These are phyloP conservation scores for Astyanax mexicanus DNA, from an alignment of 2,797 vertebrate species.

Conservation along the genomic window DNA sequence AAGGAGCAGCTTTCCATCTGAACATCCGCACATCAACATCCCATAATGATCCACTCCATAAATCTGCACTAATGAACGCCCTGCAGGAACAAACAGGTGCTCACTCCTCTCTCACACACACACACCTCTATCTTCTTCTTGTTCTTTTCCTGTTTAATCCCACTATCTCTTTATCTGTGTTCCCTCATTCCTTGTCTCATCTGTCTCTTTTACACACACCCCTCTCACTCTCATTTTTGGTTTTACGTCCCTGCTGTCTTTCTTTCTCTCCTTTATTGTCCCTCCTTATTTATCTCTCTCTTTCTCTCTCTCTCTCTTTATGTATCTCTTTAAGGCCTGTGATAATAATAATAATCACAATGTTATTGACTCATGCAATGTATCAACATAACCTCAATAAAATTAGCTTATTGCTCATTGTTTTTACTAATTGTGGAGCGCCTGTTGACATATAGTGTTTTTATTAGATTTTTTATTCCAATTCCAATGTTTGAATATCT, in stretches of 20 bases:
- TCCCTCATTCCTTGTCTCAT: background rate
- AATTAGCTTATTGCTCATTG: no score
- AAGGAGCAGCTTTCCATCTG: conserved; percentile 65
- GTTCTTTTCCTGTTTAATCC: background rate
- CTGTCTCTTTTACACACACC: background rate
- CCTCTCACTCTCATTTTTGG: background rate
- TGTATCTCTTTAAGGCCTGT: no score
- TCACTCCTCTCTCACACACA: conserved; percentile 31
- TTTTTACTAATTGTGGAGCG: no score
- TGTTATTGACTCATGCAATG: no score
- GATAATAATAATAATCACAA: no score
- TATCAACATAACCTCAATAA: no score
- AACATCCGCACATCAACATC: conserved; percentile 69
- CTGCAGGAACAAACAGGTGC: conserved; percentile 67
- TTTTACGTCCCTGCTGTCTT: background rate
- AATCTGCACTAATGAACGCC: conserved; percentile 63
- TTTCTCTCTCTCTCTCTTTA: background rate
- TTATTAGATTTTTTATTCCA: no score
- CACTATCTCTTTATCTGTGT: background rate
- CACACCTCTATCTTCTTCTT: conserved; percentile 11
- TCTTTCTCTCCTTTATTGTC: background rate
- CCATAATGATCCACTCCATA: conserved; percentile 70
- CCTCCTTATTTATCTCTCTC: background rate
- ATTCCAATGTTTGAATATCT: no score
- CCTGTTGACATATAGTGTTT: no score